phyloP scores from a whole-genome alignment of 2,113 vertebrate genomes.

The Dasyornis broadbenti region DNA sequence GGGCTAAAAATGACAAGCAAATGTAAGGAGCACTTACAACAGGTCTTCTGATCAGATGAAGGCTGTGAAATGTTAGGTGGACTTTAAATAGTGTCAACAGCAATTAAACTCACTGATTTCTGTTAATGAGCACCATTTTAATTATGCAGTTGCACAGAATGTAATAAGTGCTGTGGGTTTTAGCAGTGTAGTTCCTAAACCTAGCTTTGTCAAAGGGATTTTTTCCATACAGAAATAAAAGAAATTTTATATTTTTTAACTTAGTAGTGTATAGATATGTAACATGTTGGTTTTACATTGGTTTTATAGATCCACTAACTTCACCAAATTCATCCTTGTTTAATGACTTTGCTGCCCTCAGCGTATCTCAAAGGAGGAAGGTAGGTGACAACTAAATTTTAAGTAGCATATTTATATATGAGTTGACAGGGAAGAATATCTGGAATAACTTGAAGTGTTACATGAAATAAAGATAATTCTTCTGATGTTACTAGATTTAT shows the following conservation, averaged over 20 bases:
- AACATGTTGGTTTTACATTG: neutral
- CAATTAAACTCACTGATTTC: neutral
- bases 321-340: slow-evolving; percentile 93
- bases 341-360: slow-evolving; percentile 96
- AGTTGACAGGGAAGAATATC: neutral
- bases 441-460: slow-evolving; percentile 12
- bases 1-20: slow-evolving; percentile 6
- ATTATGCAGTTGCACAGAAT: neutral
- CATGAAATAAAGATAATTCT: neutral
- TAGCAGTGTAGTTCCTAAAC: neutral
- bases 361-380: slow-evolving; percentile 96
- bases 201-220: neutral
- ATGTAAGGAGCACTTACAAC: neutral
- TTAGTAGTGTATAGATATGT: neutral
- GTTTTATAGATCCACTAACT: slow-evolving; percentile 86
- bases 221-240: neutral
- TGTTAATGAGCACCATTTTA: neutral
- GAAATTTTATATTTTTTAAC: no score
- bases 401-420: neutral
- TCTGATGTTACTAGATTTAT: neutral
- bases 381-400: slow-evolving; percentile 70
- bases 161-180: neutral
- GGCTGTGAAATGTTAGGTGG: neutral
- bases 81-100: neutral
- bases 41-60: slow-evolving; percentile 1